Evolutionary conservation across 1,140 invertebrate genomes (phyloP).

Genomic region (Drosophila cardini): DNA sequence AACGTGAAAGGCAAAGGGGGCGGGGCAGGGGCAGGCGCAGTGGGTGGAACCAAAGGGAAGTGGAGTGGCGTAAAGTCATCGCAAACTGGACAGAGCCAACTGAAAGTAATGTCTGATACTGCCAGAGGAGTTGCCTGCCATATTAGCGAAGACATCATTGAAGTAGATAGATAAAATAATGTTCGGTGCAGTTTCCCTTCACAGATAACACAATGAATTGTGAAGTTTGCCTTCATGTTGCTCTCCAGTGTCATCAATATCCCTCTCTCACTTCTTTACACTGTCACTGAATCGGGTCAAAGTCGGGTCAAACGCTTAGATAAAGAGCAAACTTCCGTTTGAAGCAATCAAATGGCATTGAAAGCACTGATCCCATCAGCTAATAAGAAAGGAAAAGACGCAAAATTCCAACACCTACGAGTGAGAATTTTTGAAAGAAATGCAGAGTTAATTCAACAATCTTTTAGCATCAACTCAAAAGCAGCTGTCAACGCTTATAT

Average conservation of each 20-base stretch:
- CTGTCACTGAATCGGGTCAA: slow-evolving; percentile 21
- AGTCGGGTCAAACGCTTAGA: slow-evolving; percentile 32
- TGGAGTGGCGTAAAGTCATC: not conserved
- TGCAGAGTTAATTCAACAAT: slow-evolving; percentile 23
- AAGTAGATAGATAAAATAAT: slow-evolving; percentile 70
- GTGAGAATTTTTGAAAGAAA: not conserved
- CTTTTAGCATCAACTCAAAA: slow-evolving; percentile 26
- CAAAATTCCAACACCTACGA: slow-evolving; percentile 17
- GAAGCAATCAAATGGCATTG: slow-evolving; percentile 19
- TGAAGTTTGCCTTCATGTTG: slow-evolving; percentile 57
- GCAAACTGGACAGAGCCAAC: not conserved
- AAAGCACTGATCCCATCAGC: slow-evolving; percentile 13
- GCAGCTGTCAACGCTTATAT: slow-evolving; percentile 52
- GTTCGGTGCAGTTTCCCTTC: slow-evolving; percentile 59
- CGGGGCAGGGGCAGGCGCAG: slow-evolving; percentile 25
- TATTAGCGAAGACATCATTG: slow-evolving; percentile 75
- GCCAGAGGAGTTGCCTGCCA: slow-evolving; percentile 62
- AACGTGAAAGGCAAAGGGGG: too few relatives aligned
- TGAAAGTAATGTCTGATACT: not conserved
- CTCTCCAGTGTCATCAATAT: slow-evolving; percentile 55
- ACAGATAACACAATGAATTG: slow-evolving; percentile 62
- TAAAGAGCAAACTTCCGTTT: slow-evolving; percentile 9
- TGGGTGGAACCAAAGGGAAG: slow-evolving; percentile 14
- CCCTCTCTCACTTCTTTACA: slow-evolving; percentile 26
- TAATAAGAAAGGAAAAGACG: not conserved